A percentile compares a stretch with the other conserved stretches of the same genome.
Conservation (phyloP, 2,888 invertebrate genomes). For the Drosophila siamana region DNA sequence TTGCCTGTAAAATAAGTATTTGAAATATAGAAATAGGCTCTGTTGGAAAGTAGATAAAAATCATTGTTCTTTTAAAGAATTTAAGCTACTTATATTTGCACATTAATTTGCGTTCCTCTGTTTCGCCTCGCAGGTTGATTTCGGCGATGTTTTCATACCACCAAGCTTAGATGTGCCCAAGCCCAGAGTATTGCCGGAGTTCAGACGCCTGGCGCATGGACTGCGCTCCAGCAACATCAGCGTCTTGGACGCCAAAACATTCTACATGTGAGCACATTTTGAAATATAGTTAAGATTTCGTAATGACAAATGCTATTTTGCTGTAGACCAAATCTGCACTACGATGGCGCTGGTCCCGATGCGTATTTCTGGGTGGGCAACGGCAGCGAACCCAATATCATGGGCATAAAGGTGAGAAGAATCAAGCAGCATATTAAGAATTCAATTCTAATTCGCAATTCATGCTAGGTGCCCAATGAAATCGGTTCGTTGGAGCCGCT, state of each 20-base stretch:
- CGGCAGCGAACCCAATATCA: slow-evolving; percentile 91
- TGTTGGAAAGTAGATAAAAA: too few relatives aligned
- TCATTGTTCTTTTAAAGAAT: neutral
- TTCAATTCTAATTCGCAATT: neutral
- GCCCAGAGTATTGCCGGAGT: slow-evolving; percentile 93
- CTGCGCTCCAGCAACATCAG: slow-evolving; percentile 96
- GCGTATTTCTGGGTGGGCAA: slow-evolving; percentile 98
- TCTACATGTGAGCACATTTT: slow-evolving; percentile 84
- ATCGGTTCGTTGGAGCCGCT: slow-evolving; percentile 93
- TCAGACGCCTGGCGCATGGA: slow-evolving; percentile 94
- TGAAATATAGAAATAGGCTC: too few relatives aligned
- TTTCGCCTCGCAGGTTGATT: slow-evolving; percentile 94
- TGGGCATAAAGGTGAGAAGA: slow-evolving; percentile 90
- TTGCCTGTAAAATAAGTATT: too few relatives aligned
- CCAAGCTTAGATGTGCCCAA: slow-evolving; percentile 91
- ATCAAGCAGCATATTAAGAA: too few relatives aligned
- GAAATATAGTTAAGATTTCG: neutral
- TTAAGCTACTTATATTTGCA: neutral
- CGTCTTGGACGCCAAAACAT: slow-evolving; percentile 95
- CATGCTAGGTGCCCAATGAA: slow-evolving; percentile 93
- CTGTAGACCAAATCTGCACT: slow-evolving; percentile 95
- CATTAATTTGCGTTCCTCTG: neutral
- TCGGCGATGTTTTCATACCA: slow-evolving; percentile 93
- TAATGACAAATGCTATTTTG: neutral
- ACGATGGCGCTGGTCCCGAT: slow-evolving; percentile 96